Evolutionary conservation across 2,113 vertebrate species (phyloP).

Genomic region (Pagrus major): DNA sequence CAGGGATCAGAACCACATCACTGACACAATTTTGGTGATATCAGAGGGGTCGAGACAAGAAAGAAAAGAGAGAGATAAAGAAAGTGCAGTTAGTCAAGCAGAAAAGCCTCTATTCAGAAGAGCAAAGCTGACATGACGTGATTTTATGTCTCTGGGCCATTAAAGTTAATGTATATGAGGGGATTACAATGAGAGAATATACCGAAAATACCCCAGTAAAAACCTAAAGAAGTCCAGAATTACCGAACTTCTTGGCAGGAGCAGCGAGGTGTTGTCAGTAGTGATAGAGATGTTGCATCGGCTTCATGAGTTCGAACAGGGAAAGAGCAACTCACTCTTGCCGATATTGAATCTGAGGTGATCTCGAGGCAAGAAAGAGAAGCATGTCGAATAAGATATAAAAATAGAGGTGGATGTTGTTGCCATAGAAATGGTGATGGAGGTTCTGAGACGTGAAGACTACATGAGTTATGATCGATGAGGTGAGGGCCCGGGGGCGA

Average conservation of each 20-base stretch:
- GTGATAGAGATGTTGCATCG: conserved; percentile 18
- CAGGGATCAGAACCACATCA: background rate
- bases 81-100: background rate
- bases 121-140: background rate
- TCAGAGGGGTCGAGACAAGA: background rate
- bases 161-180: background rate
- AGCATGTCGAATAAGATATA: conserved; percentile 2
- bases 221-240: background rate
- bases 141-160: background rate
- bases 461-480: conserved; percentile 41
- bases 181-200: background rate
- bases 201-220: too few relatives aligned
- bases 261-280: background rate
- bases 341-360: conserved; percentile 25
- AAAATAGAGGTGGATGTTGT: conserved; percentile 55
- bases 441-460: conserved; percentile 9
- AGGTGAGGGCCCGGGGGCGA: conserved; percentile 18
- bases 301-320: background rate
- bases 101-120: background rate
- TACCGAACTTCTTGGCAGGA: conserved; percentile 27
- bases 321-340: background rate
- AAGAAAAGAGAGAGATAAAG: background rate
- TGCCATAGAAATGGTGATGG: conserved; percentile 26
- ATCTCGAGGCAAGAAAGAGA: conserved; percentile 20
- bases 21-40: background rate